Percentiles rank a stretch among this genome's conserved stretches.
phyloP scores from a whole-genome alignment of 2,113 vertebrate species.

The Dicrurus megarhynchus region DNA sequence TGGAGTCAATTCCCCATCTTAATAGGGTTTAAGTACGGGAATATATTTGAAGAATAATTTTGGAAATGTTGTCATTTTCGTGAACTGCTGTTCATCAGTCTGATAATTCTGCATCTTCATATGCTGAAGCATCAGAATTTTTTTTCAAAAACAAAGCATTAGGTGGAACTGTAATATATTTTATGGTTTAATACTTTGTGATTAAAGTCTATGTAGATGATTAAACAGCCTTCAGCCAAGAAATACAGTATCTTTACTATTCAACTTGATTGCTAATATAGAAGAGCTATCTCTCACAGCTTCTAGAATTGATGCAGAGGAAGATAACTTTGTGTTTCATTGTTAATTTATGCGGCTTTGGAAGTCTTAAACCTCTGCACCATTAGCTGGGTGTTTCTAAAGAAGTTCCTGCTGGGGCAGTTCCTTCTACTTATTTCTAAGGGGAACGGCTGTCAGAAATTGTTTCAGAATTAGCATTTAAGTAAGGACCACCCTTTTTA shows the following conservation, averaged over 20 bases:
- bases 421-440: not conserved
- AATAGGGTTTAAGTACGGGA: conserved; percentile 3
- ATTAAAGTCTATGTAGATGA: not conserved
- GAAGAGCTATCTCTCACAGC: not conserved
- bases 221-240: not conserved
- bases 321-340: not conserved
- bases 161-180: not conserved
- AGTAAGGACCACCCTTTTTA: not conserved
- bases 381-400: not conserved
- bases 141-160: not conserved
- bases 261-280: fast-evolving
- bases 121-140: not conserved
- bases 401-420: not conserved
- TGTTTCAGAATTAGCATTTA: not conserved
- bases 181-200: not conserved
- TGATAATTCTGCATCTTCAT: conserved; percentile 3
- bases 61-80: not conserved
- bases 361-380: not conserved
- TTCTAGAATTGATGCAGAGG: not conserved
- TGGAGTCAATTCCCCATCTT: conserved; percentile 2
- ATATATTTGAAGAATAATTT: conserved; percentile 18
- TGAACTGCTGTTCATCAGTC: not conserved
- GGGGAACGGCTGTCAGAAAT: not conserved
- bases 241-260: not conserved
- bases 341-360: not conserved